Percentiles rank a stretch among this genome's conserved stretches.
Conservation (phyloP, 2,113 vertebrate species). For the Pangasianodon gigas region DNA sequence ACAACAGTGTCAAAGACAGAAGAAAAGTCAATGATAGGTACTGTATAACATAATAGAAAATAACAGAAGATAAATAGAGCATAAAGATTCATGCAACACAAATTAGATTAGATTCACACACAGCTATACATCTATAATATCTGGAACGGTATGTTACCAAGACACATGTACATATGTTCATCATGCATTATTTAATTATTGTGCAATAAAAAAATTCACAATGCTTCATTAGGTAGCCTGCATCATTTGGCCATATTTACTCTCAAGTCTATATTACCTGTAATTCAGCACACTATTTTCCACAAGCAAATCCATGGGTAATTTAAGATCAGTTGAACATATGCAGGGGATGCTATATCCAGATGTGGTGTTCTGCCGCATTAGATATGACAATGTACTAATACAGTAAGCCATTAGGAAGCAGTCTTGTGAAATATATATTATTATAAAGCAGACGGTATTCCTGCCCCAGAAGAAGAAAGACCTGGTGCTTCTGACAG, state of each 20-base stretch:
- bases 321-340: not conserved
- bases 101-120: not conserved
- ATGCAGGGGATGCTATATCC: no score
- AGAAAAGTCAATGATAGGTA: not conserved
- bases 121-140: not conserved
- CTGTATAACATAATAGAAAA: not conserved
- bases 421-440: not conserved
- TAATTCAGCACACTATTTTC: not conserved
- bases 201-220: not conserved
- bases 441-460: not conserved
- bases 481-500: not conserved
- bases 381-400: conserved; percentile 1
- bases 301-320: not conserved
- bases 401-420: not conserved
- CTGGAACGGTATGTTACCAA: not conserved
- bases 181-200: not conserved
- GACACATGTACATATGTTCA: not conserved
- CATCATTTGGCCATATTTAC: not conserved
- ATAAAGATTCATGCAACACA: not conserved
- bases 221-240: not conserved
- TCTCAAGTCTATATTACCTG: not conserved
- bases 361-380: not conserved
- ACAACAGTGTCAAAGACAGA: not conserved
- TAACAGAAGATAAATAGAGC: not conserved
- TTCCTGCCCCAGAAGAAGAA: conserved; percentile 9